Evolutionary conservation across 2,888 invertebrate species (phyloP), one percentile per base, ranked within the genome.

Genomic region (Nomada ferruginata): DNA sequence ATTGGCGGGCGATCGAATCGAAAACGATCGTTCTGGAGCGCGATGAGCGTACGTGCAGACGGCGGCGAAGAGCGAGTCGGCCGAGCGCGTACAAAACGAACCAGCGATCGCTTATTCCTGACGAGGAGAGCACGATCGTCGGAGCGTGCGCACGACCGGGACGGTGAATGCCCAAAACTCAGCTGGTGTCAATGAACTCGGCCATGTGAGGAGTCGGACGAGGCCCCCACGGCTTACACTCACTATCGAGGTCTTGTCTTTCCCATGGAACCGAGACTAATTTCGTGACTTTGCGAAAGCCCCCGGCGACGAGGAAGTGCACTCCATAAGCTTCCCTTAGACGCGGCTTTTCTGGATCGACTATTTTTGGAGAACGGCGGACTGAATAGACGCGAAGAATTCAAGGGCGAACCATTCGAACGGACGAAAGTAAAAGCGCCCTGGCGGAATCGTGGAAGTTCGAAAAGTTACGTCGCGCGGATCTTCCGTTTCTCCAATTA

Each of bases 171-270:
- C 92, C 93, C 92, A 93, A 93, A 93, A 93, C 92, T 92, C 91
- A 91, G 91, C 87, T 91, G 92, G 92, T 93, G 93, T 93, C 93
- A 93, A 93, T 93, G 93, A 93, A 93, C 93, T 90, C 92, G 89
- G 89, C 91, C 91, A 92, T 92, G 92, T 92, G 93, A 92, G 91
- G 92, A 92, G 92, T 91, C 87, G 88, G 84, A 85, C 87, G 87
- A 84, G 87, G 89, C 90, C 87, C 87, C 86, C 89, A 76, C 85
- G 82, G 86, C 88, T 79, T 90, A 85, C 90, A 90, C 91, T 88
- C 91, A 90, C 92, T 92, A 93, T 92, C 93, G 92, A 92, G 93
- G 93, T 93, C 93, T 93, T 93, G 93, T 93, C 93, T 93, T 94
- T 94, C 93, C 93, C 93, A 93, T 93, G 93, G 91, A 91, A 91